Conservation (phyloP, 2,888 invertebrate species). For the Erebia palarica region DNA sequence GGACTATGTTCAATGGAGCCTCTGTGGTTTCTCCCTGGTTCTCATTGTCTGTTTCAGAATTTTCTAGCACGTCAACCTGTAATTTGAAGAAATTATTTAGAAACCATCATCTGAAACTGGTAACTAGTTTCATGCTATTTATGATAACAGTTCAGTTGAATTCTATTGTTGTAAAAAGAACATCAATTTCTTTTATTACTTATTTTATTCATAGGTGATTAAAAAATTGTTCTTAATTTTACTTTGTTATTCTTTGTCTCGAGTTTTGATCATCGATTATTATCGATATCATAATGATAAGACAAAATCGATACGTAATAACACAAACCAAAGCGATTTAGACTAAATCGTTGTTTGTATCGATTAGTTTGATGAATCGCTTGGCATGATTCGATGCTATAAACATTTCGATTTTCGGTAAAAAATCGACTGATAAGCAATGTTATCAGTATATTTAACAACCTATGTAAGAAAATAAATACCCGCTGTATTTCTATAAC, state of each 20-base stretch:
- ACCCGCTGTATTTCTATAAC: constrained; percentile 72
- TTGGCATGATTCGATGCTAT: background rate
- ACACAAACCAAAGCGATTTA: background rate
- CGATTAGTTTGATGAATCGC: background rate
- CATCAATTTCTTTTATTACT: background rate
- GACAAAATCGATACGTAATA: background rate
- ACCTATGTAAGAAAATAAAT: constrained; percentile 55
- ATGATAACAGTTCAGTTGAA: too few species aligned
- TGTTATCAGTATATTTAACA: constrained; percentile 31
- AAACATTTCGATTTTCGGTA: background rate
- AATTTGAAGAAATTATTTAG: background rate
- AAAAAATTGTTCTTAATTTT: too few species aligned
- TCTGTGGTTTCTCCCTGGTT: constrained; percentile 52
- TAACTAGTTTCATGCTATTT: too few species aligned
- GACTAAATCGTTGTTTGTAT: background rate
- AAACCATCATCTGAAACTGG: background rate
- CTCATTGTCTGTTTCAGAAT: constrained; percentile 55
- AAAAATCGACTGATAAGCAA: background rate
- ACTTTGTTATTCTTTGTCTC: background rate
- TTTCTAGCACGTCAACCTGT: constrained; percentile 59
- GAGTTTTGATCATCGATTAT: background rate
- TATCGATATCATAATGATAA: constrained; percentile 5
- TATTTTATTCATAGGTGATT: background rate
- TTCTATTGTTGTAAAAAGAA: too few species aligned
- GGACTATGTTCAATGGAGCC: constrained; percentile 59